A percentile compares a stretch with the other conserved stretches of the same genome.
Evolutionary conservation across 2,113 vertebrate genomes (phyloP).

Genomic region (Prochilodus magdalenae): DNA sequence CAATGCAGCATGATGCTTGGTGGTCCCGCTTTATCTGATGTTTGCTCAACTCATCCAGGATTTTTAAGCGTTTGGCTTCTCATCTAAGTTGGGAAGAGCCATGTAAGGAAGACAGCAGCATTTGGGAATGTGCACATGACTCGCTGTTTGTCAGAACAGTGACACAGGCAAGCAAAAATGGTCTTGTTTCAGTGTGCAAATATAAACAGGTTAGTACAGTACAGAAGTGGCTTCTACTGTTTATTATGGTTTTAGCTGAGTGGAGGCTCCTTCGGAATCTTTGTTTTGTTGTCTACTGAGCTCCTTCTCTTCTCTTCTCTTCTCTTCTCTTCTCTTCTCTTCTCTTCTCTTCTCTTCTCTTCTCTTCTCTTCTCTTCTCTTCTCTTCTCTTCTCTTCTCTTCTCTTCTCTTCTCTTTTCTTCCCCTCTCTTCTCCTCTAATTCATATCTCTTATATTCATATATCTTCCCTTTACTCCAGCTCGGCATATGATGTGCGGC

Average conservation of each 20-base stretch:
- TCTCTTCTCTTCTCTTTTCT: not conserved
- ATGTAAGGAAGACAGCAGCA: not conserved
- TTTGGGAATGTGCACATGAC: not conserved
- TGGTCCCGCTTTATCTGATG: no score
- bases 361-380: no score
- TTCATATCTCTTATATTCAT: not conserved
- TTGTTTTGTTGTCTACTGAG: no score
- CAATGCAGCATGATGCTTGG: no score
- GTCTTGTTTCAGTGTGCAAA: not conserved
- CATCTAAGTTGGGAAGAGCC: no score
- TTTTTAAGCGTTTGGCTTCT: no score
- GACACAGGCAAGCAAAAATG: not conserved
- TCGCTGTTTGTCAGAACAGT: slow-evolving; percentile 7
- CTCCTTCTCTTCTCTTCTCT: not conserved
- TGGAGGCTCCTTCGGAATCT: no score
- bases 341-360: no score
- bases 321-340: not conserved
- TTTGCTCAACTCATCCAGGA: no score
- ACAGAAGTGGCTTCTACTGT: not conserved
- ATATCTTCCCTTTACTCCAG: slow-evolving; percentile 65
- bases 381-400: no score
- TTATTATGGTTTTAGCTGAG: not conserved
- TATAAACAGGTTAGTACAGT: not conserved
- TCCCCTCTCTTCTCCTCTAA: not conserved
- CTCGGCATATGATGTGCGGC: slow-evolving; percentile 89